Conservation (phyloP, 2,797 vertebrate species). For the Enteromius paludinosus region DNA sequence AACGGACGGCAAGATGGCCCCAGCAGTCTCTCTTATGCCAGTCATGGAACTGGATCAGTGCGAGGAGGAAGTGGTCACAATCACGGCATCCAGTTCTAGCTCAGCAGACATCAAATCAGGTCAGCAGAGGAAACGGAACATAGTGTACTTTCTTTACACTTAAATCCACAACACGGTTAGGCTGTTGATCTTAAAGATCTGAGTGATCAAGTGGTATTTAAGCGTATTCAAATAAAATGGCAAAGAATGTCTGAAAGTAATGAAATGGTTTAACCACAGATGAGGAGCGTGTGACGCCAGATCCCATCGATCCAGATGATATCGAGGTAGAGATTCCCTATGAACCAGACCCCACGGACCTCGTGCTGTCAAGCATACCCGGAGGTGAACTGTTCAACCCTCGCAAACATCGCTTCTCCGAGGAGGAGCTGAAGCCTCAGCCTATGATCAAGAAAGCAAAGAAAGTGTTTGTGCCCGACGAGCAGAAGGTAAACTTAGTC, state of each 20-base stretch:
- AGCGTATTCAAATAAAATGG: not conserved
- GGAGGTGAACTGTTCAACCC: conserved; percentile 95
- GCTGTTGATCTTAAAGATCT: not conserved
- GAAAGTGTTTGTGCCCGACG: conserved; percentile 93
- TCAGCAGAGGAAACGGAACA: conserved; percentile 59
- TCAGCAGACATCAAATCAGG: conserved; percentile 65
- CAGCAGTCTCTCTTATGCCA: conserved; percentile 78
- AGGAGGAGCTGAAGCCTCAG: conserved; percentile 96
- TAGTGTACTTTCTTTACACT: not conserved
- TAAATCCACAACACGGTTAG: not conserved
- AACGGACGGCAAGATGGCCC: not conserved
- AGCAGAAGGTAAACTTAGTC: conserved; percentile 85
- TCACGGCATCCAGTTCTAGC: conserved; percentile 59
- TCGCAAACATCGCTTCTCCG: conserved; percentile 92
- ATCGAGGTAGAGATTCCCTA: conserved; percentile 91
- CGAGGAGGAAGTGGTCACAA: conserved; percentile 72
- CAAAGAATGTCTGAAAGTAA: not conserved
- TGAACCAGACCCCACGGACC: conserved; percentile 92
- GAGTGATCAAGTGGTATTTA: not conserved
- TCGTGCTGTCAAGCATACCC: conserved; percentile 93
- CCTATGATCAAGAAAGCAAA: conserved; percentile 99
- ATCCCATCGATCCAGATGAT: conserved; percentile 83
- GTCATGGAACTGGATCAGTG: conserved; percentile 81
- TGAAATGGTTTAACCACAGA: conserved; percentile 70
- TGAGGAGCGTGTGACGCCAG: conserved; percentile 79